Evolutionary conservation across 2,888 invertebrate genomes (phyloP), one percentile per base, ranked within the genome.

Genomic region (Parnassius mnemosyne): DNA sequence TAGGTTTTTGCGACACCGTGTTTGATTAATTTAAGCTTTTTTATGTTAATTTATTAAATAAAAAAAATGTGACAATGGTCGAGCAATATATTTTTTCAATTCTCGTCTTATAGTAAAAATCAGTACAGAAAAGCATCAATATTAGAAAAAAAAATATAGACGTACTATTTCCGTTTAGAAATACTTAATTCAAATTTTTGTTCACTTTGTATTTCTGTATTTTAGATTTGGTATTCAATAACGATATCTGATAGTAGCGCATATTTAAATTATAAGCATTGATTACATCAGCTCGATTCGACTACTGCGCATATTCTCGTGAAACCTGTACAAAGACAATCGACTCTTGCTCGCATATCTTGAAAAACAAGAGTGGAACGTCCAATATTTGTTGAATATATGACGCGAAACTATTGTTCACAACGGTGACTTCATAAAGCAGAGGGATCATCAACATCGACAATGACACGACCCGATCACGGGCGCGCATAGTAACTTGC

Each of bases 281-380:
- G 76, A 81, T 87, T 86, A 84, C 84, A 84, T 83, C 80, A 86
- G 74, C 65, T 60, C 58, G 67, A 64, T 66, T 57, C 60, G 68
- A 71, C 77, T 80, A 86, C 84, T 87, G 86, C 88, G 91, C 85
- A 89, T 78, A 83, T 81, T 78, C 74, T 78, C 74, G 69, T 69
- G 73, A 83, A 87, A 86, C 84, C 85, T 88, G 85, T 82, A 79
- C 78, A 88, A 90, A 88, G 79, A 87, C 11, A 49, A 16, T 49
- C 13, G 12, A 13, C 68, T 78, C 76, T 71, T 77, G 69, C 78
- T 72, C 77, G 69, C 67, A 58, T 60, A 64, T 58, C 64, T 74
- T 75, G 81, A 81, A 83, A 80, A 83, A 84, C 80, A 84, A 76
- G 71, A 76, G 74, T 71, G 78, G 78, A 77, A 77, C 82, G 77